A percentile compares a stretch with the other conserved stretches of the same genome.
These are phyloP conservation scores for Nemurella pictetii DNA, from an alignment of 2,888 invertebrate species.

Conservation along the genomic window DNA sequence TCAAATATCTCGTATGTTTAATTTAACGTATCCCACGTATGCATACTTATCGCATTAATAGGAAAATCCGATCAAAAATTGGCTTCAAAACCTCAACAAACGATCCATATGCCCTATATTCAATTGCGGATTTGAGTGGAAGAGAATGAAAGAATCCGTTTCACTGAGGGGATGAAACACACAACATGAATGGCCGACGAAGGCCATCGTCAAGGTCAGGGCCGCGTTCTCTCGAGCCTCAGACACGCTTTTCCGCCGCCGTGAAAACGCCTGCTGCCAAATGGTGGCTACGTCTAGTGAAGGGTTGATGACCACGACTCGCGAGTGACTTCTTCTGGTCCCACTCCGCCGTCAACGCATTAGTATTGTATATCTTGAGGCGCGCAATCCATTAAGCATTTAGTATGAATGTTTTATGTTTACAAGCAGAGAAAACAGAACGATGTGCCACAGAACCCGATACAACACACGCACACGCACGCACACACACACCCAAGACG, in stretches of 20 bases:
- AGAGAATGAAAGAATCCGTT: too few relatives aligned
- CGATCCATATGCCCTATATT: too few relatives aligned
- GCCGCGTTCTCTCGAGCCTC: background rate
- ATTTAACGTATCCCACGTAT: too few relatives aligned
- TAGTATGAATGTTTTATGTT: slow-evolving; percentile 36
- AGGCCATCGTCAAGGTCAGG: background rate
- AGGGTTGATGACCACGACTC: background rate
- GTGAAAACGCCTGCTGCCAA: too few relatives aligned
- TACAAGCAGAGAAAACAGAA: slow-evolving; percentile 34
- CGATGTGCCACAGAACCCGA: background rate
- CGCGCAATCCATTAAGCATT: slow-evolving; percentile 33
- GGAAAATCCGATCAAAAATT: background rate
- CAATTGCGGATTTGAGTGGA: too few relatives aligned
- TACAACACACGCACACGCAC: background rate
- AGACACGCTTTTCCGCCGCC: too few relatives aligned
- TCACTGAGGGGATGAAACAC: background rate
- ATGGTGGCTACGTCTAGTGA: background rate
- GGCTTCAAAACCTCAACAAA: too few relatives aligned
- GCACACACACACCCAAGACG: background rate
- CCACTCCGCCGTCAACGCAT: background rate
- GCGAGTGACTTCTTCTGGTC: background rate
- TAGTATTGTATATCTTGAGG: background rate
- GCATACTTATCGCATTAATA: background rate
- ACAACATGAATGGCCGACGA: background rate
- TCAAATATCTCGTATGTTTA: background rate